Percentiles rank a stretch among this genome's conserved stretches.
These are phyloP conservation scores for Bostrychus sinensis DNA, from an alignment of 2,113 vertebrate species.

Conservation along the genomic window DNA sequence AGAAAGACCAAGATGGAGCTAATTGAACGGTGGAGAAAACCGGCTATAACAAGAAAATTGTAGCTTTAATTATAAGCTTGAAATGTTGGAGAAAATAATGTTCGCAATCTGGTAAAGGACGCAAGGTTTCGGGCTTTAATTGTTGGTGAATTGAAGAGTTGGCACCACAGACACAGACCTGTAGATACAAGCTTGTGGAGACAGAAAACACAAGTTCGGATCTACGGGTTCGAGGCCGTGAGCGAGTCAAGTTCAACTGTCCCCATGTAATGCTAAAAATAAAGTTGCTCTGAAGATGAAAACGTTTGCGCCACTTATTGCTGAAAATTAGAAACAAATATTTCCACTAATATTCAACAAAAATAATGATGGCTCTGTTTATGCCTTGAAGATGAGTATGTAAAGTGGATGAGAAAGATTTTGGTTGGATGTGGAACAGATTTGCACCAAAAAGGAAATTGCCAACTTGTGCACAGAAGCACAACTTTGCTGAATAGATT, in stretches of 20 bases:
- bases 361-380: conserved; percentile 8
- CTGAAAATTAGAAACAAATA: conserved; percentile 19
- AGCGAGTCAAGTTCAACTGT: conserved; percentile 74
- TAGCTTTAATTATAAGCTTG: not conserved
- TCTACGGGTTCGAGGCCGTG: conserved; percentile 94
- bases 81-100: not conserved
- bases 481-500: not conserved
- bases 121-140: not conserved
- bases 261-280: conserved; percentile 3
- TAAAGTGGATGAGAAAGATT: not conserved
- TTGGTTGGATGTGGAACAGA: not conserved
- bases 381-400: not conserved
- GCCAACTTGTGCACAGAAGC: not conserved
- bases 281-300: not conserved
- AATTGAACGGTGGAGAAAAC: conserved; percentile 30
- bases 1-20: conserved; percentile 20
- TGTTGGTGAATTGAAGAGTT: conserved; percentile 30
- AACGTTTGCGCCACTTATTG: conserved; percentile 4
- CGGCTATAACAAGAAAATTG: not conserved
- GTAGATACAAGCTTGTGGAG: conserved; percentile 94
- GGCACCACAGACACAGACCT: conserved; percentile 79
- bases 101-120: not conserved
- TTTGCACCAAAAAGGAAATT: conserved; percentile 6
- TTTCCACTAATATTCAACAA: conserved; percentile 16
- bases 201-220: conserved; percentile 93